Percentiles rank a stretch among this genome's conserved stretches.
phyloP scores from a whole-genome alignment of 2,113 vertebrate genomes.

The Puffinus mauretanicus region DNA sequence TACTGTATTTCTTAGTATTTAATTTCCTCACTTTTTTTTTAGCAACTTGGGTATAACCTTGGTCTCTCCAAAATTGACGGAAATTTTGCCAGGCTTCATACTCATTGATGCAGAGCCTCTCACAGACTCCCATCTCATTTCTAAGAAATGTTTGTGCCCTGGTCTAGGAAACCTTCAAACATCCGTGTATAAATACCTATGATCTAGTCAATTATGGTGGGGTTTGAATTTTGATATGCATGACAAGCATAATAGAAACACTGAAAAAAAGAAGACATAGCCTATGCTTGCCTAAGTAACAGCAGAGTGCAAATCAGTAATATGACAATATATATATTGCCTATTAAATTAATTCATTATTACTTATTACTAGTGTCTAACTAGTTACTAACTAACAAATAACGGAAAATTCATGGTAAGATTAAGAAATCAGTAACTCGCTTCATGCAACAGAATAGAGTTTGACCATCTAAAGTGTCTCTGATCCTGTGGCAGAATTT shows the following conservation, averaged over 20 bases:
- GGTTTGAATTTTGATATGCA: not conserved
- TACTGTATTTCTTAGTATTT: not conserved
- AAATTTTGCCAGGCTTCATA: not conserved
- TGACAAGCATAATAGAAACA: not conserved
- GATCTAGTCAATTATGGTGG: accelerated
- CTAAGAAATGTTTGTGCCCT: not conserved
- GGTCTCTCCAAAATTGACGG: not conserved
- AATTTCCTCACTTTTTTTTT: not conserved
- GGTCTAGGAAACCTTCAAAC: not conserved
- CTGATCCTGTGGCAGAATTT: not conserved
- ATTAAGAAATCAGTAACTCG: not conserved
- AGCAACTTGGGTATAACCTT: not conserved
- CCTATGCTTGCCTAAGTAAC: not conserved
- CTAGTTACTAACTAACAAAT: not conserved
- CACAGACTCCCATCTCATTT: not conserved
- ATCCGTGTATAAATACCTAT: not conserved
- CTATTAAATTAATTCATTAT: not conserved
- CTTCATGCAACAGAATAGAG: accelerated
- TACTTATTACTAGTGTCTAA: not conserved
- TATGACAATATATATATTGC: not conserved
- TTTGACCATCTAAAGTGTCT: not conserved
- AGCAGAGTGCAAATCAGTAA: not conserved
- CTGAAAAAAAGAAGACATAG: not conserved
- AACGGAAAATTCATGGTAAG: not conserved
- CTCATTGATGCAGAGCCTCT: not conserved